phyloP scores from a whole-genome alignment of 2,113 vertebrate genomes.

The Apeltes quadracus region DNA sequence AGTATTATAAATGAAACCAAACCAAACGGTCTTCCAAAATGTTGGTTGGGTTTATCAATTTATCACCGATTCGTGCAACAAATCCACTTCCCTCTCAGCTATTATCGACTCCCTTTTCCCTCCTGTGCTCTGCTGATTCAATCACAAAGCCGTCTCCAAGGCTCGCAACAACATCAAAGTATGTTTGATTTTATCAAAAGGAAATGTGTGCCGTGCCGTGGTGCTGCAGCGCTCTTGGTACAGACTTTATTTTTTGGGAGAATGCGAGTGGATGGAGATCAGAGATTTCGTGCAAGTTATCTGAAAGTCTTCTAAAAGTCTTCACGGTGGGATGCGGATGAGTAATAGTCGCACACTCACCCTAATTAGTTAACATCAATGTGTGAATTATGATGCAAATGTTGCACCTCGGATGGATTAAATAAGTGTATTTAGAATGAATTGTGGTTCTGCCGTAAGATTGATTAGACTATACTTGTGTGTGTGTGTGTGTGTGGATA shows the following conservation, averaged over 20 bases:
- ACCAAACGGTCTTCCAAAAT: too few relatives aligned
- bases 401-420: slow-evolving; percentile 56
- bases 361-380: slow-evolving; percentile 57
- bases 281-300: slow-evolving; percentile 40
- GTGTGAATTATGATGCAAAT: slow-evolving; percentile 59
- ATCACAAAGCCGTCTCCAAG: slow-evolving; percentile 22
- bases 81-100: slow-evolving; percentile 41
- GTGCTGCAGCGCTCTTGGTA: background rate
- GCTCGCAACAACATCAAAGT: slow-evolving; percentile 55
- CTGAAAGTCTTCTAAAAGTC: slow-evolving; percentile 35
- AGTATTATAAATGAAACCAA: background rate
- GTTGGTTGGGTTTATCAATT: slow-evolving; percentile 35
- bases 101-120: slow-evolving; percentile 20
- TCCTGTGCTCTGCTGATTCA: slow-evolving; percentile 44
- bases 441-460: slow-evolving; percentile 52
- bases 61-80: slow-evolving; percentile 26
- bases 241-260: slow-evolving; percentile 14
- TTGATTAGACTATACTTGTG: slow-evolving; percentile 40
- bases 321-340: slow-evolving; percentile 29
- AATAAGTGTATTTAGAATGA: slow-evolving; percentile 56
- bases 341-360: slow-evolving; percentile 37
- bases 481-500: slow-evolving; percentile 32
- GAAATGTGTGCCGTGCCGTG: slow-evolving; percentile 15
- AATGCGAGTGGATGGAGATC: slow-evolving; percentile 35
- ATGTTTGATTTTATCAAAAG: slow-evolving; percentile 49